These are phyloP conservation scores for Tenthredo livida DNA, from an alignment of 2,888 invertebrate species.

Conservation along the genomic window DNA sequence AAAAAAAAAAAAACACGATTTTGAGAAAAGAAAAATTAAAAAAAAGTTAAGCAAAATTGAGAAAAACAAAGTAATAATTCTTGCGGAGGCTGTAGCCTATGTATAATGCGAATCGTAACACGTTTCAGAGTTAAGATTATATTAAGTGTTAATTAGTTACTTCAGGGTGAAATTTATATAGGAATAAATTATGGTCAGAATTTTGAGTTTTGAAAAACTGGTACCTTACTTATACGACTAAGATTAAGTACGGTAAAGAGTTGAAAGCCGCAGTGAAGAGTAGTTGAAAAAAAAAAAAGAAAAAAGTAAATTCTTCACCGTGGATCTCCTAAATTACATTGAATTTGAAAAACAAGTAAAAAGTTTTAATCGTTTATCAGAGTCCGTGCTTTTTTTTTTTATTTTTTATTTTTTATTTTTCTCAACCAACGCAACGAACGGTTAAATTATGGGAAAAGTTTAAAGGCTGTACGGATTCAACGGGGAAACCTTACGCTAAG, in stretches of 20 bases:
- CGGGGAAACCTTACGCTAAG: slow-evolving; percentile 54
- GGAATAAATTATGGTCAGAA: background rate
- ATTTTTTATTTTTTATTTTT: background rate
- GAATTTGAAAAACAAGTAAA: background rate
- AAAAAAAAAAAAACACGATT: too few species aligned
- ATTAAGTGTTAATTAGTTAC: background rate
- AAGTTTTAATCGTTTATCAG: slow-evolving; percentile 35
- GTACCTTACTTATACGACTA: background rate
- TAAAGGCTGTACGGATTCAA: background rate
- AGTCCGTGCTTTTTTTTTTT: background rate
- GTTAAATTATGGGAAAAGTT: background rate
- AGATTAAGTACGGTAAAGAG: background rate
- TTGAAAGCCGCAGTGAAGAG: background rate
- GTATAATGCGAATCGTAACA: too few species aligned
- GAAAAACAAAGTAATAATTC: too few species aligned
- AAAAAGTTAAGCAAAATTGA: too few species aligned
- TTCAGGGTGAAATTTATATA: background rate
- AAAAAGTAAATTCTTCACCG: background rate
- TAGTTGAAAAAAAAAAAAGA: background rate
- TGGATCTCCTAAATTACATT: background rate
- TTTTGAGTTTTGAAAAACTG: background rate
- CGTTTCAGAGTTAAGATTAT: background rate
- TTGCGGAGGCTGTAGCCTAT: too few species aligned
- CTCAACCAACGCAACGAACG: too few species aligned
- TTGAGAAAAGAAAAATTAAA: too few species aligned